A percentile compares a stretch with the other conserved stretches of the same genome.
Conservation (phyloP, 2,888 invertebrate genomes). For the Cinara cedri region DNA sequence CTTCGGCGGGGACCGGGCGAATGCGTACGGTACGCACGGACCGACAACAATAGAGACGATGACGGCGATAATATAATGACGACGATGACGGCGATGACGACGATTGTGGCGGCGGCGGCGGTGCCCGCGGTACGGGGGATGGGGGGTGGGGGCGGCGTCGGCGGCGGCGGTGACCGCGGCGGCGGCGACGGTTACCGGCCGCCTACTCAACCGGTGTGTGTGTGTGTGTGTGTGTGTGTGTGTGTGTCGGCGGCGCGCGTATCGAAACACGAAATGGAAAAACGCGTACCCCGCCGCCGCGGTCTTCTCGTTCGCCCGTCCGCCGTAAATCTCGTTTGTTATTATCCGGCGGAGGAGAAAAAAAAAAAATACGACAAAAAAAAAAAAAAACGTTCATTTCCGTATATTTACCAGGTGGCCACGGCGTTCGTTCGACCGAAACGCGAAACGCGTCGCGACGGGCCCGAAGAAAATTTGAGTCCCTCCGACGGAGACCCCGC, state of each 20-base stretch:
- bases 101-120: neutral
- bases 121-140: neutral
- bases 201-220: neutral
- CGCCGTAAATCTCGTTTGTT: neutral
- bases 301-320: too few relatives aligned
- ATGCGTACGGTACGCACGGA: neutral
- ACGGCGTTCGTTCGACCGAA: too few relatives aligned
- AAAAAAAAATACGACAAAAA: too few relatives aligned
- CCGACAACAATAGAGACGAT: slow-evolving; percentile 49
- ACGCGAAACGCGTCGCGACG: too few relatives aligned
- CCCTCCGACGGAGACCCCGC: too few relatives aligned
- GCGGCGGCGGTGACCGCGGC: neutral
- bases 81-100: slow-evolving; percentile 2
- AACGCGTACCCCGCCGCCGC: neutral
- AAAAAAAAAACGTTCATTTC: neutral
- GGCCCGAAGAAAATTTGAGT: too few relatives aligned
- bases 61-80: slow-evolving; percentile 21
- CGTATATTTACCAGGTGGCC: too few relatives aligned
- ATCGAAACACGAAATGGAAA: neutral
- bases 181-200: slow-evolving; percentile 4
- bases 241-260: too few relatives aligned
- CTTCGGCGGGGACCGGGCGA: slow-evolving; percentile 14
- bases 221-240: too few relatives aligned
- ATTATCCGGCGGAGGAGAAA: neutral
- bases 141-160: neutral